Percentiles rank a stretch among this genome's conserved stretches.
These are phyloP conservation scores for Timema cristinae DNA, from an alignment of 2,888 invertebrate species.

Conservation along the genomic window DNA sequence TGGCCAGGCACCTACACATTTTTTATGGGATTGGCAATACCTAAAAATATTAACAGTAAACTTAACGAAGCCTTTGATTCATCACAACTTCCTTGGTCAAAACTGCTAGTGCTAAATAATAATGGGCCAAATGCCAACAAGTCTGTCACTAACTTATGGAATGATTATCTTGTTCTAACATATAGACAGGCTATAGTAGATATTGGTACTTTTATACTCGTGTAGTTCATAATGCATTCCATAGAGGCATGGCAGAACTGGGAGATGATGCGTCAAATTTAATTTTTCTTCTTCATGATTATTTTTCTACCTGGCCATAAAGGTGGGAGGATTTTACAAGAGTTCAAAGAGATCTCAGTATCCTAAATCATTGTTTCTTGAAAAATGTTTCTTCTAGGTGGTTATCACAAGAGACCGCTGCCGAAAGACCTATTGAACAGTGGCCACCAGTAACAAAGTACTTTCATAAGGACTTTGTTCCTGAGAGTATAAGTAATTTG, in stretches of 20 bases:
- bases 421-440: not conserved
- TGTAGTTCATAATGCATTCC: not conserved
- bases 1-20: not conserved
- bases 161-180: not conserved
- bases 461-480: too few relatives aligned
- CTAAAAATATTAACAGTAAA: too few relatives aligned
- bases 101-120: not conserved
- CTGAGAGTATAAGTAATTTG: too few relatives aligned
- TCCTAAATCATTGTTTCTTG: not conserved
- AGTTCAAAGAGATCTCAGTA: not conserved
- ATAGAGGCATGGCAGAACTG: not conserved
- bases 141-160: conserved; percentile 3
- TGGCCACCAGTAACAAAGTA: not conserved
- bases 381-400: not conserved
- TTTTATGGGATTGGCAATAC: not conserved
- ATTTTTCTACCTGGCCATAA: not conserved
- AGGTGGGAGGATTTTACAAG: not conserved
- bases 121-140: not conserved
- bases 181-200: not conserved
- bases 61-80: not conserved
- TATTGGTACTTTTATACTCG: not conserved
- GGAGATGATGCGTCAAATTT: not conserved
- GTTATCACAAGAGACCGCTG: not conserved
- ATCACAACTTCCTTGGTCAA: not conserved
- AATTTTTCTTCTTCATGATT: conserved; percentile 1